Evolutionary conservation across 2,797 vertebrate genomes (phyloP).

Genomic region (Pipistrellus nathusii): DNA sequence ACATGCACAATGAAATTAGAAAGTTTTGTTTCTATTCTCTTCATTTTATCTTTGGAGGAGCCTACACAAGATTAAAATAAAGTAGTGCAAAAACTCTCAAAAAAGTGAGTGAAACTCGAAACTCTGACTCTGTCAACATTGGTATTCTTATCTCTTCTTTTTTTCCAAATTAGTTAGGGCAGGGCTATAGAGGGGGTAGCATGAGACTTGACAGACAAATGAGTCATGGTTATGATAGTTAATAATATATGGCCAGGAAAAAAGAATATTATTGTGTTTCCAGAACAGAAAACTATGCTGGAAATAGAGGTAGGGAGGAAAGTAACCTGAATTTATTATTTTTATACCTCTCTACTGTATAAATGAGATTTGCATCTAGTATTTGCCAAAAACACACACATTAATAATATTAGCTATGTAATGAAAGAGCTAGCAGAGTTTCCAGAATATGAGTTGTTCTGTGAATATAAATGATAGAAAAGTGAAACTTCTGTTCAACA

Average conservation of each 20-base stretch:
- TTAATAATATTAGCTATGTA: constrained; percentile 18
- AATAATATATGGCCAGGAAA: not conserved
- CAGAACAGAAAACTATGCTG: not conserved
- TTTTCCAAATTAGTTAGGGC: constrained; percentile 29
- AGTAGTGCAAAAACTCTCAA: not conserved
- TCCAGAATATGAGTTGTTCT: not conserved
- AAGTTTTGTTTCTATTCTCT: not conserved
- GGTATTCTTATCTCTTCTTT: not conserved
- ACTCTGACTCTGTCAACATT: not conserved
- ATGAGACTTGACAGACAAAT: not conserved
- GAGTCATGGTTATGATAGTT: not conserved
- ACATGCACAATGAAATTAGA: not conserved
- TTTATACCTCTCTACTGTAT: not conserved
- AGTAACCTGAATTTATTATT: constrained; percentile 7
- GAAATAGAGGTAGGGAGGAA: constrained; percentile 11
- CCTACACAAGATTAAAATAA: not conserved
- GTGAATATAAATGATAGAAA: not conserved
- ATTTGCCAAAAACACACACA: not conserved
- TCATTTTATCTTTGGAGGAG: not conserved
- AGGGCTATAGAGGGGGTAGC: not conserved
- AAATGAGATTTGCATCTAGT: not conserved
- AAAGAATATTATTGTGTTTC: constrained; percentile 16
- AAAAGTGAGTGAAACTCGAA: constrained; percentile 2
- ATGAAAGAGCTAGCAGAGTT: not conserved
- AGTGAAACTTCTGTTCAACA: not conserved